Base-by-base conservation (phyloP, 2,797 vertebrate species). In the Rhynchonycteris naso region DNA sequence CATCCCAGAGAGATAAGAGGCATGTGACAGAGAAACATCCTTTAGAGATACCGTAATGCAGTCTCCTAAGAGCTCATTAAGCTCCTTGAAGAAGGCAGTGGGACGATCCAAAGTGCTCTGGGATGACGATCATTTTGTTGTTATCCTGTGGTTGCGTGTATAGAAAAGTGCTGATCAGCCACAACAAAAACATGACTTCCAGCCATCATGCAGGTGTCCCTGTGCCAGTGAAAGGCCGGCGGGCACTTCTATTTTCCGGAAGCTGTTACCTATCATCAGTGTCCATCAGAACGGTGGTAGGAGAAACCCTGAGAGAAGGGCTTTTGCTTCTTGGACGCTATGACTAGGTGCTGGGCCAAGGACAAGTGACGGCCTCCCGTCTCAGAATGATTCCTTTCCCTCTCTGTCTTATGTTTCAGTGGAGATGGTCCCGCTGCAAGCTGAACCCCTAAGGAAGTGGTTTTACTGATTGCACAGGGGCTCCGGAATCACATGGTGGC, bases 371-470 rank as follows among this genome's bases (percentile, higher is more conserved):
- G 30, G 43, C 12, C 47, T 54, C 54, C 71, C 50, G 47, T 33
- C 59, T 78, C 16, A 18, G 79, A 50, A 47, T 61, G 35, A 38
- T 43, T 38, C 50, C 90, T 74, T 74, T 90, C 66, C 61, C 24
- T 54, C n/a, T 71, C 69, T 88, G 65, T 90, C n/a, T 93, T 91
- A n/a, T 15, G 68, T 88, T 75, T 88, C 68, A 35, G 52, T 54
- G 71, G 43, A 69, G 35, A 35, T 10, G 22, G n/a, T 26, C 52
- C 3, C 5, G 0, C 16, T 30, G 22, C 16, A 50, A 28, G 74
- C 58, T 43, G 10, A 28, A 75, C 63, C 38, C 59, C 76, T 26
- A 72, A 56, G 28, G 43, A 80, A n/a, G 56, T 3, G 5, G 35
- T 18, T 80, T 54, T 13, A 69, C 54, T 4, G 9, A 52, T 69